A percentile compares a stretch with the other conserved stretches of the same genome.
phyloP scores from a whole-genome alignment of 64 coral and sea anemone species.

The Dendrophyllia cribrosa region DNA sequence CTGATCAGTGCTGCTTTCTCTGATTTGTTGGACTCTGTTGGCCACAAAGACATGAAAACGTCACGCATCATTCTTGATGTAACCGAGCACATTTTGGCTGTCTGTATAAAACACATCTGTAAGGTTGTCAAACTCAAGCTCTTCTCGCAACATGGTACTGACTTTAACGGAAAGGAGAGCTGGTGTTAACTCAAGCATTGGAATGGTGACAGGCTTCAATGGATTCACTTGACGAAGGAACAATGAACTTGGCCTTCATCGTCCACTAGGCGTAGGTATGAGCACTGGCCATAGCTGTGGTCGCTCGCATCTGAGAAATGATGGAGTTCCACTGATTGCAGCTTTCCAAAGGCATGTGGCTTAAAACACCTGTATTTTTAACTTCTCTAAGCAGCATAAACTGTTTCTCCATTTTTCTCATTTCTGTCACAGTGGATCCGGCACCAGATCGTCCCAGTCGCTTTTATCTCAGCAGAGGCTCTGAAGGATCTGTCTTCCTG shows the following conservation, averaged over 20 bases:
- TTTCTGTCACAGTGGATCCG: background rate
- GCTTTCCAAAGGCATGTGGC: conserved; percentile 10
- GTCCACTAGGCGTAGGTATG: conserved; percentile 16
- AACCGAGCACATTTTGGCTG: conserved; percentile 38
- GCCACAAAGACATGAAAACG: conserved; percentile 46
- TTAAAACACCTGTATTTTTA: conserved; percentile 44
- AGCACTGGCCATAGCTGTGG: conserved; percentile 42
- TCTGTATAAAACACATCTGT: conserved; percentile 34
- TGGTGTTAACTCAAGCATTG: conserved; percentile 27
- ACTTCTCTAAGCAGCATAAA: background rate
- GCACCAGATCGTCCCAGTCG: conserved; percentile 37
- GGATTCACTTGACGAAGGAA: conserved; percentile 32
- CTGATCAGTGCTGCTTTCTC: conserved; percentile 7
- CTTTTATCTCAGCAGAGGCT: background rate
- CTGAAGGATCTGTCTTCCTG: conserved; percentile 23
- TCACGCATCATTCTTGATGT: conserved; percentile 7
- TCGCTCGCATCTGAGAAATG: conserved; percentile 55
- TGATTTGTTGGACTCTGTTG: conserved; percentile 33
- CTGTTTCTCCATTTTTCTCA: conserved; percentile 36
- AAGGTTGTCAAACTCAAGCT: conserved; percentile 24
- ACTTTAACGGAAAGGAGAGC: conserved; percentile 16
- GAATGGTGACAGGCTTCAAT: conserved; percentile 14
- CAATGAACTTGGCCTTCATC: conserved; percentile 17
- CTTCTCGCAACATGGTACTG: conserved; percentile 10
- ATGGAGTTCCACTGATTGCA: background rate